Evolutionary conservation across 2,888 invertebrate genomes (phyloP).

Genomic region (Brachylomia viminalis): DNA sequence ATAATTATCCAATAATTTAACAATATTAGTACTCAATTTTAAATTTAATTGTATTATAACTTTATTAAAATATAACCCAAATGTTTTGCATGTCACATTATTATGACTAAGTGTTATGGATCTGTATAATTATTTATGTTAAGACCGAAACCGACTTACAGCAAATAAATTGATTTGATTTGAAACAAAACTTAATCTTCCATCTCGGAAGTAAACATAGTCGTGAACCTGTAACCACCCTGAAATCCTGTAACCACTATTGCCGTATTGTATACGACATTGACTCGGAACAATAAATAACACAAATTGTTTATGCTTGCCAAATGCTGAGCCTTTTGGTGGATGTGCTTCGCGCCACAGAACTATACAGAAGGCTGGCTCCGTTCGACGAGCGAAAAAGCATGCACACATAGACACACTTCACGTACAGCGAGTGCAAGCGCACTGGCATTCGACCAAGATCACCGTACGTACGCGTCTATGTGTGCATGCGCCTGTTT

Average conservation of each 20-base stretch:
- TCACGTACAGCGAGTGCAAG: background rate
- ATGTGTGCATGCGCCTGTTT: background rate
- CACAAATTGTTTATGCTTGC: slow-evolving; percentile 66
- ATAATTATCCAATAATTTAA: too few species aligned
- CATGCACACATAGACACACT: background rate
- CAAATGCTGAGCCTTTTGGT: slow-evolving; percentile 67
- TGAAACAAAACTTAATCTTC: background rate
- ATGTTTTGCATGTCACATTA: too few species aligned
- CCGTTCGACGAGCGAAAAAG: too few species aligned
- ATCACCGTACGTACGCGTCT: background rate
- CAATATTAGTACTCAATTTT: too few species aligned
- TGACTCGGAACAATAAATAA: slow-evolving; percentile 58
- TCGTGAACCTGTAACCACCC: slow-evolving; percentile 7
- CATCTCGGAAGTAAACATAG: background rate
- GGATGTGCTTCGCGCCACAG: slow-evolving; percentile 53
- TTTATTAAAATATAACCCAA: too few species aligned
- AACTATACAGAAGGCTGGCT: background rate
- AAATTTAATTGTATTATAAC: too few species aligned
- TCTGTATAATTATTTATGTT: too few species aligned
- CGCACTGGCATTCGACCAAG: background rate
- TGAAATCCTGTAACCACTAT: slow-evolving; percentile 29
- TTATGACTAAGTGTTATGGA: too few species aligned
- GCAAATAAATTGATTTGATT: too few species aligned
- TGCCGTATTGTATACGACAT: slow-evolving; percentile 46
- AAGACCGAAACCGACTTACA: too few species aligned